phyloP scores from a whole-genome alignment of 2,113 vertebrate genomes.

The Loxodonta africana region DNA sequence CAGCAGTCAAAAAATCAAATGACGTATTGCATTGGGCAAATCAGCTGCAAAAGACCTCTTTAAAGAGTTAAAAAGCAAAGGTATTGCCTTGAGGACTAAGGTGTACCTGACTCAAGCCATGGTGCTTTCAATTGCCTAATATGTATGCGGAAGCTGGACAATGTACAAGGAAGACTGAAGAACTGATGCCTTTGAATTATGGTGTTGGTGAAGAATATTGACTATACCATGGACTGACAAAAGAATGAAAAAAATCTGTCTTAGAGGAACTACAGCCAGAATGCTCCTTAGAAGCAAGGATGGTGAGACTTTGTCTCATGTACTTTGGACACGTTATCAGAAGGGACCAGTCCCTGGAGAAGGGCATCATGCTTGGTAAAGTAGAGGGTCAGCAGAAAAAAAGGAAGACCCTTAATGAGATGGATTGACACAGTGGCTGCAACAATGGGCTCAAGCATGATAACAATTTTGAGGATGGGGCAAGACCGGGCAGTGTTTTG shows the following conservation, averaged over 20 bases:
- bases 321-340: no score
- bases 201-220: not conserved
- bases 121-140: not conserved
- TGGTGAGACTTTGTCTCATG: no score
- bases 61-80: not conserved
- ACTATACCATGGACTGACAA: not conserved
- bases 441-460: no score
- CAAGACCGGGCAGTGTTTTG: no score
- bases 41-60: not conserved
- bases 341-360: no score
- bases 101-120: not conserved
- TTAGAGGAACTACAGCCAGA: not conserved
- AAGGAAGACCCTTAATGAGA: no score
- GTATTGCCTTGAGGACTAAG: not conserved
- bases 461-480: no score
- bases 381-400: no score
- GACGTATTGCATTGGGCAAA: not conserved
- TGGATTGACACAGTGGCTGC: no score
- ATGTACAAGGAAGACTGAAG: not conserved
- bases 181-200: not conserved
- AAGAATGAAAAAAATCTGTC: not conserved
- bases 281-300: not conserved
- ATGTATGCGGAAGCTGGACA: not conserved
- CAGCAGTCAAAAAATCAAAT: not conserved
- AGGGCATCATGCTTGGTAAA: no score